Percentiles rank a stretch among this genome's conserved stretches.
phyloP scores from a whole-genome alignment of 2,113 vertebrate genomes.

The Pelecanus crispus region DNA sequence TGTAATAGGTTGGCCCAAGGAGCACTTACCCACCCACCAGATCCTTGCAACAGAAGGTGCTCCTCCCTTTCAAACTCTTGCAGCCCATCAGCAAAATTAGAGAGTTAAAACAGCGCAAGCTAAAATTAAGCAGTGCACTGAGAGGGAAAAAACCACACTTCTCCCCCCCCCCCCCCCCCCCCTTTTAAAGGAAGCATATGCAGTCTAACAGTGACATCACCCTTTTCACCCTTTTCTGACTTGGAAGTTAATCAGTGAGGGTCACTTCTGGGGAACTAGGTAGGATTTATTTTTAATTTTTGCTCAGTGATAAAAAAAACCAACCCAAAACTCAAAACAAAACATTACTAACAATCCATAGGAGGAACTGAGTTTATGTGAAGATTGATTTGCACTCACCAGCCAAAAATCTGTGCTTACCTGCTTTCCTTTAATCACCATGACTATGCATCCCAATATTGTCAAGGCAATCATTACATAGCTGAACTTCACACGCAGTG shows the following conservation, averaged over 20 bases:
- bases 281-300: neutral
- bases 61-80: neutral
- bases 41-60: neutral
- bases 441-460: slow-evolving; percentile 74
- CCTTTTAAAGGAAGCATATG: neutral
- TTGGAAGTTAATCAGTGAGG: neutral
- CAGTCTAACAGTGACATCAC: neutral
- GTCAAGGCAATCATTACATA: slow-evolving; percentile 84
- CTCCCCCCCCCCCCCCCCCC: no score
- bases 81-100: neutral
- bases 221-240: neutral
- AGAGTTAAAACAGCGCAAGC: neutral
- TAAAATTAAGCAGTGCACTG: neutral
- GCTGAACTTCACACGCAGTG: slow-evolving; percentile 80
- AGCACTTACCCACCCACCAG: neutral
- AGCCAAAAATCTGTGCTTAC: slow-evolving; percentile 66
- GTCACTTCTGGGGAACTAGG: neutral
- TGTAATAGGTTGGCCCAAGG: no score
- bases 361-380: neutral
- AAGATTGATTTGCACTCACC: neutral
- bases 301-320: neutral
- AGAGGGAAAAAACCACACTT: no score
- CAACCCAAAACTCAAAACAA: neutral
- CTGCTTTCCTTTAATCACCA: slow-evolving; percentile 82
- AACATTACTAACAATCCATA: neutral